Evolutionary conservation across 2,797 vertebrate genomes (phyloP), one percentile per base, ranked within the genome.

Genomic region (Pempheris klunzingeri): DNA sequence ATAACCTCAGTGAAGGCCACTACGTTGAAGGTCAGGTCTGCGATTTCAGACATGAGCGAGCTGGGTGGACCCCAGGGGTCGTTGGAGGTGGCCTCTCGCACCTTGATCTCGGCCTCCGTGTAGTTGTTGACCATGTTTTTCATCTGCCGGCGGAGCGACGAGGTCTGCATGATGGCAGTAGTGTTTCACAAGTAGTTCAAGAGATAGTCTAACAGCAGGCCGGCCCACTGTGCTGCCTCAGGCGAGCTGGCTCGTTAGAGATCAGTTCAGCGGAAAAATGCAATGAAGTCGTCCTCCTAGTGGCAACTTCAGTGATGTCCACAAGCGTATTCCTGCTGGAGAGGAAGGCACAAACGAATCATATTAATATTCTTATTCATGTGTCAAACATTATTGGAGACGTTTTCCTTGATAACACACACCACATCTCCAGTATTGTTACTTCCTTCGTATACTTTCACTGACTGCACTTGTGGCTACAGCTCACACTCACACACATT

Each of bases 61-160:
- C 95, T 95, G 32, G 98, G 93, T 0, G 98, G 97, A 3, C 97
- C 97, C 98, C 97, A 99, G n/a, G 97, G 97, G 80, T 99, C 98
- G 2, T 99, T 99, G 92, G 97, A 99, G 74, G 98, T 99, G 82
- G 98, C 98, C 87, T 99, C 98, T 0, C 98, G 95, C 68, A 98
- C 98, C 87, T 99, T 99, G 88, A 99, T 93, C 95, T 99, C 98
- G 0, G 98, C 97, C 82, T 99, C 97, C 0, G 98, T 96, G 91
- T 98, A 99, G 92, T 98, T 98, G 93, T 97, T 97, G 71, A 99
- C 97, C 0, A 99, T 97, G 93, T 99, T 99, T 88, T 99, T 99
- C 87, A 99, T 93, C 89, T 98, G 97, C 14, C 98, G 97, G 43
- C 98, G 97, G 71, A 99, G 92, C 0, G 97, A 98, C 0, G 97